phyloP scores from a whole-genome alignment of 2,888 invertebrate species.

The Drosophila crucigera region DNA sequence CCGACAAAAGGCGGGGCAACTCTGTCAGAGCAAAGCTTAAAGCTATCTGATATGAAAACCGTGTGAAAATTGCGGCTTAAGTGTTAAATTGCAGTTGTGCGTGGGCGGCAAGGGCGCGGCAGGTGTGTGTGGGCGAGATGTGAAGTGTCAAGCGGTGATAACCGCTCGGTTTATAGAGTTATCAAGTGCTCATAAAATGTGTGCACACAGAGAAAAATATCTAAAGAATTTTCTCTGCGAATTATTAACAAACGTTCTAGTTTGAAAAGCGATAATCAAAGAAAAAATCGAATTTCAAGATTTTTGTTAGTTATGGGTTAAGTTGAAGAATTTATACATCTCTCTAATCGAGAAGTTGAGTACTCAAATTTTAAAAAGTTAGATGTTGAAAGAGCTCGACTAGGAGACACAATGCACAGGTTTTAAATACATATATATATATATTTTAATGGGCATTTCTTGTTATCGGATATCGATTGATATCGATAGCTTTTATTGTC shows the following conservation, averaged over 20 bases:
- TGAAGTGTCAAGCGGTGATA: conserved; percentile 55
- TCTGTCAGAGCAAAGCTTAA: conserved; percentile 55
- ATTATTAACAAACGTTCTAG: not conserved
- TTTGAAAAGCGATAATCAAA: not conserved
- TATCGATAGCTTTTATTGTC: not conserved
- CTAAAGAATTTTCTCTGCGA: not conserved
- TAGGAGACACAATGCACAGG: not conserved
- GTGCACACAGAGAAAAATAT: conserved; percentile 8
- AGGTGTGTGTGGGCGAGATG: conserved; percentile 13
- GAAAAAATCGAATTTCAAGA: not conserved
- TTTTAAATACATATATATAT: no score
- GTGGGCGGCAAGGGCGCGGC: conserved; percentile 2
- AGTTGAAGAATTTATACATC: not conserved
- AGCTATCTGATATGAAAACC: conserved; percentile 66
- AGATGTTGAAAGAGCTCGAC: not conserved
- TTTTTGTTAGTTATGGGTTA: not conserved
- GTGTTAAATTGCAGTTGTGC: conserved; percentile 34
- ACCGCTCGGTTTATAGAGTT: conserved; percentile 73
- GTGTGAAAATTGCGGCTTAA: conserved; percentile 66
- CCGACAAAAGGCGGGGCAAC: conserved; percentile 1
- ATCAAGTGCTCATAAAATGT: conserved; percentile 72
- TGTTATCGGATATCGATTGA: not conserved
- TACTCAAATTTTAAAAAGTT: not conserved
- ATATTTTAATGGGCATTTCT: not conserved
- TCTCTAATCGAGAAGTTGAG: not conserved